Conservation (phyloP, 2,797 vertebrate species). For the Potorous gilbertii region DNA sequence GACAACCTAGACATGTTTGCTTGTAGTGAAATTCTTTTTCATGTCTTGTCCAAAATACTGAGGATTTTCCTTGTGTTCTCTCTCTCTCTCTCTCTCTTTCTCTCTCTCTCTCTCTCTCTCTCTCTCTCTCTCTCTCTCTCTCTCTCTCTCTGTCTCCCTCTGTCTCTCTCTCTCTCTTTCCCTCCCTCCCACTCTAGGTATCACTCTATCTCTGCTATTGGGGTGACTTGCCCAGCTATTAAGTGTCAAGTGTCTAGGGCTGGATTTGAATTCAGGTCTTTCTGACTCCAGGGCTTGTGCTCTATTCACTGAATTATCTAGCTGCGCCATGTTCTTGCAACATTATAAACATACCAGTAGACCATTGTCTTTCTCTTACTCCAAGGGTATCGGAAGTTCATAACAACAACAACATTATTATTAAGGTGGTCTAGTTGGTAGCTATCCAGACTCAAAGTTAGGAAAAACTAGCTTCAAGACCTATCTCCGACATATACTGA, state of each 20-base stretch:
- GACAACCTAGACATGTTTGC: background rate
- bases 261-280: background rate
- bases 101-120: too few relatives aligned
- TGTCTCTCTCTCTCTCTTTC: too few relatives aligned
- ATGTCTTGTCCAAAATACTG: background rate
- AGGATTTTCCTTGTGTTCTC: background rate
- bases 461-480: background rate
- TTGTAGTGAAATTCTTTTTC: background rate
- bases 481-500: background rate
- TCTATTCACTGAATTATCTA: background rate
- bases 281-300: too few relatives aligned
- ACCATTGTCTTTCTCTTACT: background rate
- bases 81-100: too few relatives aligned
- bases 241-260: too few relatives aligned
- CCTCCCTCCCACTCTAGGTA: too few relatives aligned
- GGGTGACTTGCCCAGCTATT: too few relatives aligned
- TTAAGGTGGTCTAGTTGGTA: too few relatives aligned
- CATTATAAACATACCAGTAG: background rate
- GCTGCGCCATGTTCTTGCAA: background rate
- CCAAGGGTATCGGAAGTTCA: background rate
- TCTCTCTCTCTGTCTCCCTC: too few relatives aligned
- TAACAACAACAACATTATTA: background rate
- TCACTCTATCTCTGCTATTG: background rate
- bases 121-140: too few relatives aligned
- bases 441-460: too few relatives aligned